Percentiles rank a stretch among this genome's conserved stretches.
These are phyloP conservation scores for Fissipunctia ypsillon DNA, from an alignment of 2,888 invertebrate species.

Conservation along the genomic window DNA sequence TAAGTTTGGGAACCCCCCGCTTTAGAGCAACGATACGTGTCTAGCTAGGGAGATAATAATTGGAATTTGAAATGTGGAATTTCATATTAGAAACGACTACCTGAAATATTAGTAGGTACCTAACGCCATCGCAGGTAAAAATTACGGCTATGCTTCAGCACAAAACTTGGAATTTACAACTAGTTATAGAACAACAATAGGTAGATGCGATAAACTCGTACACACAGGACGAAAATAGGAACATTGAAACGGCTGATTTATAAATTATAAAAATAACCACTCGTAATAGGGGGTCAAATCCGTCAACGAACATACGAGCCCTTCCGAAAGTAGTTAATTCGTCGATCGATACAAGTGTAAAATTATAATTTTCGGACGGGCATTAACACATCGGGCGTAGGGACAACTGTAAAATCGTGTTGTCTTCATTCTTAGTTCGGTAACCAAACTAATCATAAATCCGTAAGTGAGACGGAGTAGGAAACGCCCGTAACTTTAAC, in stretches of 20 bases:
- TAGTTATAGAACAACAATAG: background rate
- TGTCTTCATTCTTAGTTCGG: no score
- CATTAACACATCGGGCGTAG: no score
- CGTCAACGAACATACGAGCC: no score
- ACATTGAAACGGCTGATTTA: background rate
- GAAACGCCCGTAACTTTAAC: no score
- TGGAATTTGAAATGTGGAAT: background rate
- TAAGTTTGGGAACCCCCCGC: no score
- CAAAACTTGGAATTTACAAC: constrained; percentile 6
- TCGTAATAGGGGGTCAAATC: background rate
- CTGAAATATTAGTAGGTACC: background rate
- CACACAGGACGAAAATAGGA: no score
- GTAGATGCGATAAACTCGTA: background rate
- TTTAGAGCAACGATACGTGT: background rate
- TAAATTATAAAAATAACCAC: constrained; percentile 17
- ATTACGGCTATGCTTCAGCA: background rate
- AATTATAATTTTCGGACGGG: no score
- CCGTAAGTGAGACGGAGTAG: no score
- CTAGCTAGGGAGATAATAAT: background rate
- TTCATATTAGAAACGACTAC: background rate
- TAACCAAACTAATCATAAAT: no score
- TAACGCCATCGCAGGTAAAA: background rate
- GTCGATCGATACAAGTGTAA: no score
- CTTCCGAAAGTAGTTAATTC: no score
- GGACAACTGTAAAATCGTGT: no score